Percentiles rank a stretch among this genome's conserved stretches.
phyloP scores from a whole-genome alignment of 35 echinoderm and acorn worm genomes.

The Ophiothrix spiculata region DNA sequence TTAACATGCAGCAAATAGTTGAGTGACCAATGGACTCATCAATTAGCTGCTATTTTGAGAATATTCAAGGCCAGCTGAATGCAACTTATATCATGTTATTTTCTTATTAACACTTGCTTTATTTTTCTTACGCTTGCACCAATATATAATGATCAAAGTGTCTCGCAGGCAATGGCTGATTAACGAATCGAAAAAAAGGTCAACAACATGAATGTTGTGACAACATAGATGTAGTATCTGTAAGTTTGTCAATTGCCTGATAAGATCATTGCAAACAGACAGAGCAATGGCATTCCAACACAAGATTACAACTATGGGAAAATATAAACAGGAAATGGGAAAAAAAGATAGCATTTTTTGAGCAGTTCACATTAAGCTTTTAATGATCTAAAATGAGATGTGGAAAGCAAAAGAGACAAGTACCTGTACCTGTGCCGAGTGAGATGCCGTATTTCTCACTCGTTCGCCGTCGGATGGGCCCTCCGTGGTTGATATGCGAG shows the following conservation, averaged over 20 bases:
- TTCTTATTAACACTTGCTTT: not conserved
- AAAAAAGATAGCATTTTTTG: not conserved
- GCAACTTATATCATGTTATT: not conserved
- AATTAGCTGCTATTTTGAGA: not conserved
- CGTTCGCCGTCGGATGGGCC: conserved; percentile 91
- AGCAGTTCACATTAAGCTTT: not conserved
- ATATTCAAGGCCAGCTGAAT: not conserved
- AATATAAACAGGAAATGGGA: not conserved
- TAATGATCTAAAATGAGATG: not conserved
- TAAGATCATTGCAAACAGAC: too few species aligned
- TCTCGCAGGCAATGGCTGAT: too few species aligned
- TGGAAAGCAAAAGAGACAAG: not conserved
- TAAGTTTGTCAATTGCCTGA: too few species aligned
- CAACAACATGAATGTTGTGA: too few species aligned
- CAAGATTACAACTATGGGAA: too few species aligned
- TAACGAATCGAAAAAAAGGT: too few species aligned
- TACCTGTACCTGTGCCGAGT: conserved; percentile 69
- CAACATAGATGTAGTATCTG: too few species aligned
- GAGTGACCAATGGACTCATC: not conserved
- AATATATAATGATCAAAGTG: too few species aligned
- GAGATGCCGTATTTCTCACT: conserved; percentile 98
- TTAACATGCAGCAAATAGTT: too few species aligned
- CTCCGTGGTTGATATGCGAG: conserved; percentile 63
- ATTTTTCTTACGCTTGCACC: too few species aligned
- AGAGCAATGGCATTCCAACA: too few species aligned